Conservation (phyloP, 2,888 invertebrate species). For the Dynastes maya region DNA sequence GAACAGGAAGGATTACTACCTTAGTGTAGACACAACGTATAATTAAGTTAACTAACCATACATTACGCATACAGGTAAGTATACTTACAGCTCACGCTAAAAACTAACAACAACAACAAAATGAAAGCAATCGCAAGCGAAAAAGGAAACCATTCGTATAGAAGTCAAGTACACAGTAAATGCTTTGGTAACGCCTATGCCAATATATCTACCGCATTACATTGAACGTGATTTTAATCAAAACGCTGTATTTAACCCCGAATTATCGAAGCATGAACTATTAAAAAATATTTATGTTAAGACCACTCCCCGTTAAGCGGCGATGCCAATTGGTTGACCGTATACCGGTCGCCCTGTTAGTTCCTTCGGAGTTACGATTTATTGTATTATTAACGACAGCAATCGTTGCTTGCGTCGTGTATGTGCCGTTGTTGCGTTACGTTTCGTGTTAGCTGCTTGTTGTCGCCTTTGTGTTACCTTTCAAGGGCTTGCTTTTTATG, state of each 20-base stretch:
- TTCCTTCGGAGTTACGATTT: constrained; percentile 57
- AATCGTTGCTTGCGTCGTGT: constrained; percentile 50
- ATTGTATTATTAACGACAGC: constrained; percentile 60
- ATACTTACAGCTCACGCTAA: constrained; percentile 2
- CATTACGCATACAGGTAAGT: constrained; percentile 12
- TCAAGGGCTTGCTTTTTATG: constrained; percentile 8
- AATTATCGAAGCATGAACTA: constrained; percentile 63
- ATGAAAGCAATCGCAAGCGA: constrained; percentile 4
- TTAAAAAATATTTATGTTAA: constrained; percentile 65
- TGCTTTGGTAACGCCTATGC: constrained; percentile 37
- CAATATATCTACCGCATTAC: constrained; percentile 43
- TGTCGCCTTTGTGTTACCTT: constrained; percentile 27
- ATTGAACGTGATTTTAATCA: constrained; percentile 50
- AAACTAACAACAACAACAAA: background rate
- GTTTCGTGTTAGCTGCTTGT: constrained; percentile 22
- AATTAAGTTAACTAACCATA: constrained; percentile 14
- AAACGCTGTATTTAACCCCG: constrained; percentile 56
- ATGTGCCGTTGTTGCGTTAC: constrained; percentile 14
- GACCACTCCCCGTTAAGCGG: constrained; percentile 60
- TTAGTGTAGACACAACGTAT: constrained; percentile 6
- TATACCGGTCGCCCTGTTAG: constrained; percentile 13
- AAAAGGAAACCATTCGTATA: constrained; percentile 21
- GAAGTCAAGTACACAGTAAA: constrained; percentile 36
- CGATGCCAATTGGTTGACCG: constrained; percentile 18
- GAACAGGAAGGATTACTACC: background rate